Evolutionary conservation across 1,140 invertebrate species (phyloP).

Genomic region (Spodoptera frugiperda): DNA sequence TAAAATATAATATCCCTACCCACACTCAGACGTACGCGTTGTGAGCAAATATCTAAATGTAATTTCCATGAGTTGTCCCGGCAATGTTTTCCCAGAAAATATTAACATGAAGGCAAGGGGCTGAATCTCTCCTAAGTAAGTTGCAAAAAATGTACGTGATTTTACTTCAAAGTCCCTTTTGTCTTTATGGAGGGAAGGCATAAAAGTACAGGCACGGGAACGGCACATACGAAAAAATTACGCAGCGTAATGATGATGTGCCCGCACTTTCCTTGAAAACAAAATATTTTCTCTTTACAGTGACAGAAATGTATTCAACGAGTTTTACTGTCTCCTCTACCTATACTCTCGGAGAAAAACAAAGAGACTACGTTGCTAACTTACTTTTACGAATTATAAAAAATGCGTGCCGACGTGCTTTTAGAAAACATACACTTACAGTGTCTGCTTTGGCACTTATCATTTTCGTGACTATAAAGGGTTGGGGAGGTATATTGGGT

Average conservation of each 20-base stretch:
- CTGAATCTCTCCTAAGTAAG: conserved; percentile 85
- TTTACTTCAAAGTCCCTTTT: conserved; percentile 86
- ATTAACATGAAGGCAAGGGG: conserved; percentile 85
- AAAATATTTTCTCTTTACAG: conserved; percentile 83
- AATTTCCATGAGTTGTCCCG: conserved; percentile 85
- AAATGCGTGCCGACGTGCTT: conserved; percentile 20
- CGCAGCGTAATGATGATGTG: conserved; percentile 84
- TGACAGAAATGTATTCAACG: conserved; percentile 78
- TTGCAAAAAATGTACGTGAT: conserved; percentile 86
- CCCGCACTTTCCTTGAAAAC: conserved; percentile 80
- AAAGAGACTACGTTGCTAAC: conserved; percentile 44
- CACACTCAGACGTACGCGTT: conserved; percentile 79
- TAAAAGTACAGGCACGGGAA: conserved; percentile 84
- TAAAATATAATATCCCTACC: conserved; percentile 85
- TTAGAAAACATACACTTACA: neutral
- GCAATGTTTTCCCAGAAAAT: conserved; percentile 85
- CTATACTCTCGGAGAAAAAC: conserved; percentile 44
- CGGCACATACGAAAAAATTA: conserved; percentile 85
- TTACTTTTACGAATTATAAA: conserved; percentile 50
- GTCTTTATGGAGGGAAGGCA: conserved; percentile 84
- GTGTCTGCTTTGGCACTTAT: neutral
- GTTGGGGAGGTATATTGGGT: too few relatives aligned
- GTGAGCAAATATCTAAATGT: conserved; percentile 85
- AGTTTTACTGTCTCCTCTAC: conserved; percentile 64
- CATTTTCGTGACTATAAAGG: neutral